Evolutionary conservation across 2,888 invertebrate genomes (phyloP).

Genomic region (Ischnus inquisitorius): DNA sequence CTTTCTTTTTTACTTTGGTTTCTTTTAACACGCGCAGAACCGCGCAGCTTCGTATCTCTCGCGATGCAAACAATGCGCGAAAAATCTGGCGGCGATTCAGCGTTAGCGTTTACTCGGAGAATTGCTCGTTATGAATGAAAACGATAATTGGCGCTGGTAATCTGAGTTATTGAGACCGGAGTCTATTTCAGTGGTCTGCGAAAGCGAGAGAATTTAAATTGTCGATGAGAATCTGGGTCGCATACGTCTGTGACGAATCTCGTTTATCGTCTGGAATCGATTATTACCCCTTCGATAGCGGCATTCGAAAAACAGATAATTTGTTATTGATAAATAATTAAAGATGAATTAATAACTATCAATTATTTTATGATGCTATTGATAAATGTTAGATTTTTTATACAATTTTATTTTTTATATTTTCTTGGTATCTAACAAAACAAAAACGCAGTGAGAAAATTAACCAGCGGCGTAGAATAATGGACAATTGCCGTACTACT

Average conservation of each 20-base stretch:
- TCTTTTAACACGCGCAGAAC: conserved; percentile 11
- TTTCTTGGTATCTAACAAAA: too few relatives aligned
- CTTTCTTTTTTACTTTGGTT: conserved; percentile 72
- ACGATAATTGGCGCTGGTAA: background rate
- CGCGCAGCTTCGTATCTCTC: background rate
- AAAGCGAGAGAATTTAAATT: background rate
- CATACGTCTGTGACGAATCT: background rate
- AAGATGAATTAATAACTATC: too few relatives aligned
- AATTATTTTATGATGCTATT: too few relatives aligned
- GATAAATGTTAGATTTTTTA: too few relatives aligned
- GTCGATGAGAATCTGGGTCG: background rate
- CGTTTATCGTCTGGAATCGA: background rate
- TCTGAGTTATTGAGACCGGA: background rate
- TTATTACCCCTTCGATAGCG: background rate
- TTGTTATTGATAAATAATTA: too few relatives aligned
- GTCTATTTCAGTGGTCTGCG: background rate
- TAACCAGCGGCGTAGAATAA: too few relatives aligned
- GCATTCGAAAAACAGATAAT: background rate
- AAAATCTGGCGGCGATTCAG: background rate
- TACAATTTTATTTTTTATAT: too few relatives aligned
- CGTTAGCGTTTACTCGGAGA: background rate
- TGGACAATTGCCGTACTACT: too few relatives aligned
- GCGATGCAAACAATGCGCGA: background rate
- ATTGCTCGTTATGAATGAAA: conserved; percentile 2
- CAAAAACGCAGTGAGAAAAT: too few relatives aligned